phyloP scores from a whole-genome alignment of 2,113 vertebrate species.

The Acanthochromis polyacanthus region DNA sequence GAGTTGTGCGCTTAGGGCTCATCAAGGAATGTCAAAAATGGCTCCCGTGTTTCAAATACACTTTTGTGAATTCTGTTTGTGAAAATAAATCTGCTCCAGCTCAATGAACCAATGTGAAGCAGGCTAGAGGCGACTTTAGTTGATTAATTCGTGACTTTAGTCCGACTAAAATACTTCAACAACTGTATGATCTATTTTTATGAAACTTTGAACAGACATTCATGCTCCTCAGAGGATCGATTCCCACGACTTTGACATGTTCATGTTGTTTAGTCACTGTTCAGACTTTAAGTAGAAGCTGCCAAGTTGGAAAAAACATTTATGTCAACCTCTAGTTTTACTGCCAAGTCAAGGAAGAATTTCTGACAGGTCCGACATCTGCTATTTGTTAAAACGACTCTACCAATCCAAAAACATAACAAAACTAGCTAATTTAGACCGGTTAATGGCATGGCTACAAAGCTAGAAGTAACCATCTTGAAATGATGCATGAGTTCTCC shows the following conservation, averaged over 20 bases:
- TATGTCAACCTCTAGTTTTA: neutral
- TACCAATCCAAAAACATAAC: neutral
- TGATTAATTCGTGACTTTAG: too few relatives aligned
- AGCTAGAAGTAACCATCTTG: too few relatives aligned
- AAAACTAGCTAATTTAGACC: neutral
- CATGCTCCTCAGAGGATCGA: too few relatives aligned
- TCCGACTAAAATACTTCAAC: too few relatives aligned
- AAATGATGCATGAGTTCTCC: neutral
- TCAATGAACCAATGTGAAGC: too few relatives aligned
- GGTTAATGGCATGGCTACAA: neutral
- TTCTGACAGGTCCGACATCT: conserved; percentile 4
- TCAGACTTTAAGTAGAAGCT: conserved; percentile 9
- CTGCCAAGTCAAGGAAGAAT: neutral
- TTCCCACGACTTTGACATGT: neutral
- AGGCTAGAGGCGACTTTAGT: too few relatives aligned
- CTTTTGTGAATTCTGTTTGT: too few relatives aligned
- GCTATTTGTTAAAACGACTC: neutral
- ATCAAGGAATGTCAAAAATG: too few relatives aligned
- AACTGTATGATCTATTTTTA: neutral
- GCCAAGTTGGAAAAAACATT: neutral
- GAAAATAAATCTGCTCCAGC: too few relatives aligned
- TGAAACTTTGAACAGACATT: neutral
- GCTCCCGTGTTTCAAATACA: too few relatives aligned
- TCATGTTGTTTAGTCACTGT: neutral
- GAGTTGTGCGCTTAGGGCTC: too few relatives aligned